phyloP scores from a whole-genome alignment of 2,888 invertebrate genomes.

The Eupithecia centaureata region DNA sequence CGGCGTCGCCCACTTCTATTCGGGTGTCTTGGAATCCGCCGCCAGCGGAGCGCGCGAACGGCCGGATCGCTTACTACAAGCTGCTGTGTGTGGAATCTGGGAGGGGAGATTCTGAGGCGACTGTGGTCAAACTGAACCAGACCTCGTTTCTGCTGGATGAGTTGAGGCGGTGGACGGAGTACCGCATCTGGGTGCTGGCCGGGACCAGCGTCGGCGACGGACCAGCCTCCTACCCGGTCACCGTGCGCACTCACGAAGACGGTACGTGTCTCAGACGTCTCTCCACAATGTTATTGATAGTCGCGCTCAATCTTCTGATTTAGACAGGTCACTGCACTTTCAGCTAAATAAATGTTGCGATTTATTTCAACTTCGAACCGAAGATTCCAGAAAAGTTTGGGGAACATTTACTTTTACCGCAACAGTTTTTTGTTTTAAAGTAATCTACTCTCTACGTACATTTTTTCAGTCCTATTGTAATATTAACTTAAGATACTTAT shows the following conservation, averaged over 20 bases:
- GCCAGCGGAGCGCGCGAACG: slow-evolving; percentile 94
- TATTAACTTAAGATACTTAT: background rate
- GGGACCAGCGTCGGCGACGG: slow-evolving; percentile 98
- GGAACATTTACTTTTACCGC: background rate
- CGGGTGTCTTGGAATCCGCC: slow-evolving; percentile 97
- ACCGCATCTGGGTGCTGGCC: slow-evolving; percentile 98
- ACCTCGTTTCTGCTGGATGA: slow-evolving; percentile 93
- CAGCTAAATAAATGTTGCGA: background rate
- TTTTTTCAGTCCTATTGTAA: background rate
- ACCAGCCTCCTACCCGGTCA: slow-evolving; percentile 95
- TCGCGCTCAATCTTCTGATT: slow-evolving; percentile 60
- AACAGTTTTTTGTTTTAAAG: background rate
- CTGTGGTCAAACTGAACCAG: slow-evolving; percentile 90
- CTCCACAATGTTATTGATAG: slow-evolving; percentile 27
- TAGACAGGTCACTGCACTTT: background rate
- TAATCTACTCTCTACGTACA: background rate
- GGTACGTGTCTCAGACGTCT: slow-evolving; percentile 89
- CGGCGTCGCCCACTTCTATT: slow-evolving; percentile 95
- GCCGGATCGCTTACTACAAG: slow-evolving; percentile 97
- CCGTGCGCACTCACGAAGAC: slow-evolving; percentile 98
- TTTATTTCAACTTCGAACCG: background rate
- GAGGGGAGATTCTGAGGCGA: slow-evolving; percentile 92
- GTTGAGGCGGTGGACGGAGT: slow-evolving; percentile 97
- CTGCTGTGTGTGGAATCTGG: slow-evolving; percentile 94
- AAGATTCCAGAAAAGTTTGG: background rate